phyloP scores from a whole-genome alignment of 2,797 vertebrate species.

The Craterocephalus amniculus region DNA sequence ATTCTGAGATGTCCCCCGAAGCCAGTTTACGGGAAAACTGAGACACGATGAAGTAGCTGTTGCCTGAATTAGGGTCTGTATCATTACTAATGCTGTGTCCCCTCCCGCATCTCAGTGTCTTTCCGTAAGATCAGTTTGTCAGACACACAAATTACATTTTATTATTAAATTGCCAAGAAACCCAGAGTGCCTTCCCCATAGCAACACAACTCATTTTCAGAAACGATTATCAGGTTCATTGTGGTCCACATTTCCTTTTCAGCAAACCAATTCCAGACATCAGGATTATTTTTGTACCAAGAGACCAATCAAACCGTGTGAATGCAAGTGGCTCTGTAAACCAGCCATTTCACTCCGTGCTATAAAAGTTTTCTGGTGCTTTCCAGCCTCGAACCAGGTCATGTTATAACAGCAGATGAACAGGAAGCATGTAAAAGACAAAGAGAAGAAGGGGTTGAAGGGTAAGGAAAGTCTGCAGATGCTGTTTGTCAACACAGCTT shows the following conservation, averaged over 20 bases:
- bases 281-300: background rate
- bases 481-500: conserved; percentile 9
- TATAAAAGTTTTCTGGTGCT: conserved; percentile 14
- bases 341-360: background rate
- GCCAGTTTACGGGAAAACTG: background rate
- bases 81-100: conserved; percentile 28
- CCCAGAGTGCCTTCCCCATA: accelerated
- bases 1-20: background rate
- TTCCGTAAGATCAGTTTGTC: conserved; percentile 31
- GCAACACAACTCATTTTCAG: background rate
- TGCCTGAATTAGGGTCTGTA: background rate
- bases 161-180: accelerated
- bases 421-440: background rate
- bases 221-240: background rate
- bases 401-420: accelerated
- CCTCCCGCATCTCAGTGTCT: conserved; percentile 41
- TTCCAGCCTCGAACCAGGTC: conserved; percentile 11
- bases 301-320: conserved; percentile 28
- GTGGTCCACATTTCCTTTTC: background rate
- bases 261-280: conserved; percentile 10
- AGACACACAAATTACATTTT: conserved; percentile 1
- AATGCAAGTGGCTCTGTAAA: too few relatives aligned
- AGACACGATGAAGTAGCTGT: background rate
- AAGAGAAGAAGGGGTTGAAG: conserved; percentile 5
- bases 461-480: background rate